Base-by-base conservation (phyloP, 2,113 vertebrate genomes). In the Gymnobelideus leadbeateri region DNA sequence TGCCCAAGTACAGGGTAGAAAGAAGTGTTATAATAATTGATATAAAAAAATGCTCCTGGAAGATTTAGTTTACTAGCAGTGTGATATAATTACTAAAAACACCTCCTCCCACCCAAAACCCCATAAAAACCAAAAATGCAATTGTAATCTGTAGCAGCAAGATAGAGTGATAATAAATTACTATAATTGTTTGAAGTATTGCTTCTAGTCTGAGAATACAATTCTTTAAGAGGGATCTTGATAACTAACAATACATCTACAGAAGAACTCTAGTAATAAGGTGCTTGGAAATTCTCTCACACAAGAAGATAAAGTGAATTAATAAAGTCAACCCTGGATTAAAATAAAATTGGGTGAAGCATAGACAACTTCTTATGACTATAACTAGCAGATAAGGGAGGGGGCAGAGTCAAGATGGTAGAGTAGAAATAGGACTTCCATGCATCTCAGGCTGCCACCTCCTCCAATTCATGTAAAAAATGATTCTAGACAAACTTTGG, bases 1-100 rank as follows among this genome's bases (percentile, higher is more conserved):
- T 84, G 37, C n/a, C 43, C 49, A 90, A 52, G 23, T 51, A 77
- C 28, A 92, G 92, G 92, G 92, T 94, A 51, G 54, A 92, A 23
- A 21, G 14, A 89, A 2, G 2, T 92, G n/a, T 94, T 91, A 93
- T n/a, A 77, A 12, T 4, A 77, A 77, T 77, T 77, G 31, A 77
- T 77, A 19, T n/a, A 19, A 77, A 77, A 77, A 77, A n/a, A 77
- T 12, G 9, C 26, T 9, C 25, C 26, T 57, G 55, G 26, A 57
- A 28, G 2, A 10, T 57, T 57, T 57, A 57, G 55, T 28, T 57
- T 6, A 57, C 14, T 14, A 77, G 31, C 31, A n/a, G 0, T 77
- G 1, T 77, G 14, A n/a, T 77, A 14, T 37, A n/a, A 10, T 77
- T n/a, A 3, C 61, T 77, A 77, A n/a, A 61, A 61, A 61, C 9